Conservation (phyloP, 2,888 invertebrate genomes). For the Sinelater perroti region DNA sequence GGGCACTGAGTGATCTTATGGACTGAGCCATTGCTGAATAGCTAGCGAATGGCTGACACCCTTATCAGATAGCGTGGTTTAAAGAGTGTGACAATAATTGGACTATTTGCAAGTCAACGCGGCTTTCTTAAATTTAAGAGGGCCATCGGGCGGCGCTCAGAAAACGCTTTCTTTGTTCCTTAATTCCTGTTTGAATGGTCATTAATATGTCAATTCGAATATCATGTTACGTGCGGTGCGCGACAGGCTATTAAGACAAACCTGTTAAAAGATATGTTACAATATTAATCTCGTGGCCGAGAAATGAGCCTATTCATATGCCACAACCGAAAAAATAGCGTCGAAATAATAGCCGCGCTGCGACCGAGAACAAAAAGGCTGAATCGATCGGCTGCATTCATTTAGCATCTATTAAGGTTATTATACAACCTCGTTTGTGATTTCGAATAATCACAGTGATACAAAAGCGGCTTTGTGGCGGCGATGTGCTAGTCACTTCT, state of each 20-base stretch:
- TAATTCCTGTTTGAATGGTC: neutral
- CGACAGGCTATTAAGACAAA: constrained; percentile 6
- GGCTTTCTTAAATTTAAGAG: neutral
- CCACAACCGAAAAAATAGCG: constrained; percentile 10
- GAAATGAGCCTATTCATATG: constrained; percentile 4
- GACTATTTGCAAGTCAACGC: constrained; percentile 14
- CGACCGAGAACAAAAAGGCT: constrained; percentile 8
- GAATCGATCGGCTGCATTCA: constrained; percentile 16
- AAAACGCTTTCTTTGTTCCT: neutral
- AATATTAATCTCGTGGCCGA: constrained; percentile 7
- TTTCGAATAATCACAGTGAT: constrained; percentile 15
- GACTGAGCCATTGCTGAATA: constrained; percentile 45
- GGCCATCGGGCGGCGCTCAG: neutral
- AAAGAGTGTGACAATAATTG: constrained; percentile 33
- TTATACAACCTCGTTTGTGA: constrained; percentile 24
- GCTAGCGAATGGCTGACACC: constrained; percentile 50
- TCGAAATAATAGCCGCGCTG: constrained; percentile 12
- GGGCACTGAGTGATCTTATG: constrained; percentile 47
- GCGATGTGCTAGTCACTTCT: constrained; percentile 20
- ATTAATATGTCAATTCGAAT: constrained; percentile 4
- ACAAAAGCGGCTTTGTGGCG: constrained; percentile 15
- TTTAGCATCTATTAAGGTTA: constrained; percentile 23
- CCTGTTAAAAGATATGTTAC: constrained; percentile 11
- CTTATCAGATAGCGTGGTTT: constrained; percentile 51
- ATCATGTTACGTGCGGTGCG: neutral